Evolutionary conservation across 2,888 invertebrate genomes (phyloP).

Genomic region (Ditylenchus weischeri): DNA sequence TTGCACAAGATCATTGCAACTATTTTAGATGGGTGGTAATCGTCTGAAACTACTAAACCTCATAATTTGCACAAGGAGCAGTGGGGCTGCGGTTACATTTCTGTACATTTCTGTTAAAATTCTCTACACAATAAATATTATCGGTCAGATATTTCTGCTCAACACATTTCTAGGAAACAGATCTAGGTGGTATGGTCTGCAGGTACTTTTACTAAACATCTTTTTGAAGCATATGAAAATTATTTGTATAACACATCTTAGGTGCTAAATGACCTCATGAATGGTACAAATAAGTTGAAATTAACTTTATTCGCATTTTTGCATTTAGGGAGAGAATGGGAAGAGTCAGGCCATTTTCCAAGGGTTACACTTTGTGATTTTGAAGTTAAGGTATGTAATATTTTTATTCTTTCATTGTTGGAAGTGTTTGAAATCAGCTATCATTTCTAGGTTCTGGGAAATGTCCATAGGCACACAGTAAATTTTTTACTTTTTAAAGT

Average conservation of each 20-base stretch:
- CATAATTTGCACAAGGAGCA: conserved; percentile 57
- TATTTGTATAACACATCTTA: conserved; percentile 16
- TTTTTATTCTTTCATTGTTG: not conserved
- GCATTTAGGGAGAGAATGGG: conserved; percentile 49
- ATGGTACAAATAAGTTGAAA: conserved; percentile 33
- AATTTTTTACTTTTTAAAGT: not conserved
- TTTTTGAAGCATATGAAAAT: not conserved
- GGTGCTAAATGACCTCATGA: conserved; percentile 58
- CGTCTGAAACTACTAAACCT: conserved; percentile 55
- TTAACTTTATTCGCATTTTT: no score
- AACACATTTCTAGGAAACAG: conserved; percentile 58
- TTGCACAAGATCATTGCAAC: not conserved
- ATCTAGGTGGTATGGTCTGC: conserved; percentile 57
- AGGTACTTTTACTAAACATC: conserved; percentile 34
- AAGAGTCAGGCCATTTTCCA: conserved; percentile 49
- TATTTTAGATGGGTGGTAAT: conserved; percentile 55
- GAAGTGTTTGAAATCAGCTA: not conserved
- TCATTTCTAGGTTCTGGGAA: conserved; percentile 49
- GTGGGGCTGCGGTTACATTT: conserved; percentile 58
- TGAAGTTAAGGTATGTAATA: conserved; percentile 54
- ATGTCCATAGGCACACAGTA: conserved; percentile 36
- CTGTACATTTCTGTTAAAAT: conserved; percentile 51
- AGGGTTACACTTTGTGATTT: conserved; percentile 59
- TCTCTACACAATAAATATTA: conserved; percentile 57
- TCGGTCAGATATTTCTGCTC: conserved; percentile 57